Evolutionary conservation across 2,113 vertebrate species (phyloP).

Genomic region (Centropus unirufus): DNA sequence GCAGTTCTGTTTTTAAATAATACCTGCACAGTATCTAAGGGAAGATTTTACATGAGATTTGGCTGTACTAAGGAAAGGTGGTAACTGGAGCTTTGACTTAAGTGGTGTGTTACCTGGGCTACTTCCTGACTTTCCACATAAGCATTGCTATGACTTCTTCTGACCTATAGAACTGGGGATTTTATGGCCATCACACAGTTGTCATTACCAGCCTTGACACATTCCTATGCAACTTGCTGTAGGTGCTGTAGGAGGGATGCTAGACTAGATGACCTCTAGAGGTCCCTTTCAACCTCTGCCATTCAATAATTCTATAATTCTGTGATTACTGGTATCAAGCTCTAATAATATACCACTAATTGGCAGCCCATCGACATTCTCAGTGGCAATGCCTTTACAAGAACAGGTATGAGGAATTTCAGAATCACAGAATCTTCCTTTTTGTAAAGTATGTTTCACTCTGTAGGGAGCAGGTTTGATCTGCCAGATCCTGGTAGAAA

Average conservation of each 20-base stretch:
- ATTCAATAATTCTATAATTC: too few species aligned
- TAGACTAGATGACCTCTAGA: too few species aligned
- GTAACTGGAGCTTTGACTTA: not conserved
- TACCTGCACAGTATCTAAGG: not conserved
- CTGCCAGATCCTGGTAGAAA: not conserved
- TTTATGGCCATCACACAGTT: not conserved
- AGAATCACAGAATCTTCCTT: not conserved
- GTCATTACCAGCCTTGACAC: not conserved
- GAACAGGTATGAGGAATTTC: not conserved
- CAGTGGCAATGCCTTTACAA: not conserved
- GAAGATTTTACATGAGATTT: not conserved
- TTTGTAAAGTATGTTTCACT: not conserved
- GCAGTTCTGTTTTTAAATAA: not conserved
- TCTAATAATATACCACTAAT: not conserved
- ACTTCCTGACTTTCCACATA: not conserved
- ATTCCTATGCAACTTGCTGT: too few species aligned
- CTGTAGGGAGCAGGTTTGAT: not conserved
- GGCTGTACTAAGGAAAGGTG: not conserved
- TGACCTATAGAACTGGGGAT: not conserved
- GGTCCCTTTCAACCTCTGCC: too few species aligned
- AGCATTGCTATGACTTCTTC: not conserved
- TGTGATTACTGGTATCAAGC: not conserved
- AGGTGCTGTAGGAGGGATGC: too few species aligned
- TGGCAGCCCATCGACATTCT: not conserved
- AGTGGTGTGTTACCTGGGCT: not conserved